Conservation (phyloP, 2,888 invertebrate species). For the Alloplasta piceator region DNA sequence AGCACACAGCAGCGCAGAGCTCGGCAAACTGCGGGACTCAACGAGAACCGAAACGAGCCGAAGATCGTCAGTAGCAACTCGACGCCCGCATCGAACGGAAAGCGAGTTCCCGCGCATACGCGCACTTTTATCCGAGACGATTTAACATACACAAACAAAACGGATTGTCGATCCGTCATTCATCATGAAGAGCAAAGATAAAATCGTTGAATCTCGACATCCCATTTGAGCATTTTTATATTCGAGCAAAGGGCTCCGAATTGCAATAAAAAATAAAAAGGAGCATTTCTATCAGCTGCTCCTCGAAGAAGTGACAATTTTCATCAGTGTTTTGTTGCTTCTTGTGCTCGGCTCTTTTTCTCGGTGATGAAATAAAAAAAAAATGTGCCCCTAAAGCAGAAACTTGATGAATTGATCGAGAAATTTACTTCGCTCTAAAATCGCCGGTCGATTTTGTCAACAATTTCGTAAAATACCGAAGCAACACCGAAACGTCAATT, state of each 20-base stretch:
- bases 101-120: conserved; percentile 68
- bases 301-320: neutral
- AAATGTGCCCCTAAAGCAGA: neutral
- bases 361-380: neutral
- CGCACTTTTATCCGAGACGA: conserved; percentile 42
- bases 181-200: conserved; percentile 1
- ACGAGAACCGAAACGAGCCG: conserved; percentile 61
- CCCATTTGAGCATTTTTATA: neutral
- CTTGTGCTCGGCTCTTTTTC: neutral
- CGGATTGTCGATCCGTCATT: neutral
- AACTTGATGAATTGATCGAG: neutral
- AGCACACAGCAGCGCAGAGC: conserved; percentile 63
- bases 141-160: conserved; percentile 7
- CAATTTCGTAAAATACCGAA: neutral
- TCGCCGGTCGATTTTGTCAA: conserved; percentile 9
- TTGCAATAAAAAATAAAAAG: neutral
- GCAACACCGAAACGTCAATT: conserved; percentile 13
- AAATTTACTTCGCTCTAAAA: conserved; percentile 7
- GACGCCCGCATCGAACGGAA: conserved; percentile 80
- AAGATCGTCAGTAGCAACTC: conserved; percentile 79
- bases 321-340: conserved; percentile 1
- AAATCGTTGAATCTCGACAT: neutral
- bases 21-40: conserved; percentile 60
- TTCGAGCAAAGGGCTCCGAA: neutral
- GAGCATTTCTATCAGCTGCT: neutral